Evolutionary conservation across 2,113 vertebrate genomes (phyloP).

Genomic region (Pelvicachromis taeniatus): DNA sequence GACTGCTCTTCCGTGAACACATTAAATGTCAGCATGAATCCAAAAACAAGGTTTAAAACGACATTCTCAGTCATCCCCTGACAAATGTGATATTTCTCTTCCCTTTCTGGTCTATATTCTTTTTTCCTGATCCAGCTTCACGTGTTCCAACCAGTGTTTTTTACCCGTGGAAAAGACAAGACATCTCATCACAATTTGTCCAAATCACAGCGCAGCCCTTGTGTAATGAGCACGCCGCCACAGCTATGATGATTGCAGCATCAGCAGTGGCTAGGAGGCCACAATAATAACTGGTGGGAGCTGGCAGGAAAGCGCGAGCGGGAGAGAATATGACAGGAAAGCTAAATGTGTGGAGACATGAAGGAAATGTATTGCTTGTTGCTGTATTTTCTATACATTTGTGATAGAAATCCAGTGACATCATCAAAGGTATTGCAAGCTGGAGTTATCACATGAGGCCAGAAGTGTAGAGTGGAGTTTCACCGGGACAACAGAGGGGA

Average conservation of each 20-base stretch:
- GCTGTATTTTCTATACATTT: background rate
- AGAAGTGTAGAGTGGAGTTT: background rate
- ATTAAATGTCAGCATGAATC: background rate
- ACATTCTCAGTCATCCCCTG: background rate
- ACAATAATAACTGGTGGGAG: constrained; percentile 45
- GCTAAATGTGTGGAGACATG: background rate
- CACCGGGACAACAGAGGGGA: background rate
- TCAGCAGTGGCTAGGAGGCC: constrained; percentile 24
- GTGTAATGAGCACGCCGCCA: constrained; percentile 39
- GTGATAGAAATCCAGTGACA: background rate
- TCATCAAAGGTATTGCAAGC: accelerated
- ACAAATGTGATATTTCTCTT: background rate
- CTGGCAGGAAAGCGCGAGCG: background rate
- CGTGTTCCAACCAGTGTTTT: constrained; percentile 62
- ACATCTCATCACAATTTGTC: constrained; percentile 68
- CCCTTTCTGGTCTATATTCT: constrained; percentile 7
- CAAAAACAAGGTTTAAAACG: background rate
- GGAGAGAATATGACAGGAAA: background rate
- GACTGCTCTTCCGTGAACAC: background rate
- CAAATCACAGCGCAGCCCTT: constrained; percentile 44
- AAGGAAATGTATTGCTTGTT: background rate
- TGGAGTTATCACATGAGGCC: background rate
- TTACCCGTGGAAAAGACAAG: constrained; percentile 24
- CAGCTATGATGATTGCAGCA: constrained; percentile 57
- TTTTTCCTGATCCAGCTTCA: constrained; percentile 49